Base-by-base conservation (phyloP, 1,140 invertebrate species). In the Drosophila ogumai region DNA sequence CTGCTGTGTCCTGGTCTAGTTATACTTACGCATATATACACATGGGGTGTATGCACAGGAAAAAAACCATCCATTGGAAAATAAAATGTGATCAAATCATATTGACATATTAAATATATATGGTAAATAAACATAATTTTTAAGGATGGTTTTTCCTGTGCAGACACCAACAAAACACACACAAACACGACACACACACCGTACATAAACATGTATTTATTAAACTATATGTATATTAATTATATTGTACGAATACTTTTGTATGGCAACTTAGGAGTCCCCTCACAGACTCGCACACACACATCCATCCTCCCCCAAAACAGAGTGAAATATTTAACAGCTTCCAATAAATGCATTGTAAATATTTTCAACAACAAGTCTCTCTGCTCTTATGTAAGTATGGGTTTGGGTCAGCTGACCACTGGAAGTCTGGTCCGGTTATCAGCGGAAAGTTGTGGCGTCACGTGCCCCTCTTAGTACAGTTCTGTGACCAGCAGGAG, bases 1-100 rank as follows among this genome's bases (percentile, higher is more conserved):
- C 41, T 92, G 91, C 78, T 92, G 91, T 76, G 78, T 88, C 59
- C 63, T 92, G 66, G 52, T 90, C 9, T 78, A 82, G 38, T 58
- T 50, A 65, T 44, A 72, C 41, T 57, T 50, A 61, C 8, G 52
- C 52, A 36, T 34, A 52, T 19, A 34, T 34, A 56, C 13, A 41
- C 19, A 31, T n/a, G n/a, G n/a, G n/a, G n/a, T n/a, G n/a, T n/a
- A n/a, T 19, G 41, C 47, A 50, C 56, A 38, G 63, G 7, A 10
- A 44, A 12, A 44, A 56, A 17, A 50, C 57, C 17, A 46, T 49
- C 5, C 5, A 54, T 55, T 10, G 3, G 31, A 17, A 1, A 10
- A 31, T 36, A 17, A 8, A 52, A 32, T 4, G 44, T 47, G 22
- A 47, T 19, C 44, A 22, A 28, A 17, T 50, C 25, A 17, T 2